Conservation (phyloP, 2,113 vertebrate species). For the Seriola aureovittata region DNA sequence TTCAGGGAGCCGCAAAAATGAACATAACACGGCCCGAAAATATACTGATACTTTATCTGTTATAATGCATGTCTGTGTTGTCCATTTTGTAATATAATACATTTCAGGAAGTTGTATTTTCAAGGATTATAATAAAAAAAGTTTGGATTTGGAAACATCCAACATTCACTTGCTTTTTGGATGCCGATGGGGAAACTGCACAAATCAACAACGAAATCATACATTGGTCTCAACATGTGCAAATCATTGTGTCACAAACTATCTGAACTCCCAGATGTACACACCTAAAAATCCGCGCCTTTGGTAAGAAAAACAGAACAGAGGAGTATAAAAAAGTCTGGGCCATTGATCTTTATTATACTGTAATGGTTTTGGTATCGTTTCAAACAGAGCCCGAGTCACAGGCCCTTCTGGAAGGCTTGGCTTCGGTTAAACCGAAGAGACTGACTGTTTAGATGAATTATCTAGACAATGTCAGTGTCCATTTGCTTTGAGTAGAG, state of each 20-base stretch:
- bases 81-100: slow-evolving; percentile 22
- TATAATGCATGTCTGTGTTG: background rate
- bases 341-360: slow-evolving; percentile 76
- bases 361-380: slow-evolving; percentile 72
- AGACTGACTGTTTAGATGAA: slow-evolving; percentile 84
- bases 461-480: slow-evolving; percentile 85
- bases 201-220: slow-evolving; percentile 60
- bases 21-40: slow-evolving; percentile 4
- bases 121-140: slow-evolving; percentile 35
- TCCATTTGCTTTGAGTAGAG: slow-evolving; percentile 80
- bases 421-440: slow-evolving; percentile 76
- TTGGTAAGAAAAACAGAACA: slow-evolving; percentile 51
- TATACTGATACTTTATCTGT: slow-evolving; percentile 5
- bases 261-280: slow-evolving; percentile 49
- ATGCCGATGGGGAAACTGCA: slow-evolving; percentile 1
- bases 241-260: slow-evolving; percentile 73
- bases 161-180: slow-evolving; percentile 8
- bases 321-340: slow-evolving; percentile 24
- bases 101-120: slow-evolving; percentile 20
- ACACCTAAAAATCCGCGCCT: slow-evolving; percentile 65
- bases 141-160: slow-evolving; percentile 31
- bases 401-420: slow-evolving; percentile 64
- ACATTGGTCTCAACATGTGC: slow-evolving; percentile 68
- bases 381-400: slow-evolving; percentile 71
- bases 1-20: background rate